phyloP scores from a whole-genome alignment of 2,797 vertebrate genomes.

The Spheniscus humboldti region DNA sequence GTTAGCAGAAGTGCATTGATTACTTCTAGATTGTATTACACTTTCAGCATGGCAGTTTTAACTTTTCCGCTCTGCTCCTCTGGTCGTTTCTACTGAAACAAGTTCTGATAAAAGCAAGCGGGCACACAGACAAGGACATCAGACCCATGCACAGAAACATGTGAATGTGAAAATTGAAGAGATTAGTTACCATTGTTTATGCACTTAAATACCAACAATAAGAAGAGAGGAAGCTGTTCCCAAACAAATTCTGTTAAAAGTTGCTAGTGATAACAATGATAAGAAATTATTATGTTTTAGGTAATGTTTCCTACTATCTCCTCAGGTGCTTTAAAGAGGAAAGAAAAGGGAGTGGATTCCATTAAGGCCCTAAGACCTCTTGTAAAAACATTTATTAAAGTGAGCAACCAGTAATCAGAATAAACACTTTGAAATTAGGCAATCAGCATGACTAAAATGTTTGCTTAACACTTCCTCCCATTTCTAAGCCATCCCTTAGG shows the following conservation, averaged over 20 bases:
- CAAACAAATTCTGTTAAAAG: neutral
- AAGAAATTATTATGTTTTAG: neutral
- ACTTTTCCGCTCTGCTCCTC: neutral
- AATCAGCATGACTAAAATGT: neutral
- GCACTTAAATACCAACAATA: neutral
- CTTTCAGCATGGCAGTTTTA: neutral
- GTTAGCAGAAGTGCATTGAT: slow-evolving; percentile 9
- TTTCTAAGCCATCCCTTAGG: neutral
- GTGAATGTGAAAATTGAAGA: neutral
- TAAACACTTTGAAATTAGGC: neutral
- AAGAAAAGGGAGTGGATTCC: neutral
- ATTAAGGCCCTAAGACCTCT: neutral
- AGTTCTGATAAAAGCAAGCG: neutral
- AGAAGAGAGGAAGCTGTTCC: neutral
- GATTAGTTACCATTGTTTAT: neutral
- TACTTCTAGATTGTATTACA: neutral
- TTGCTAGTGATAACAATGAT: neutral
- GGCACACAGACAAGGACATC: neutral
- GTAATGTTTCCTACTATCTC: neutral
- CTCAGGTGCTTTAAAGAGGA: neutral
- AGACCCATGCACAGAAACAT: neutral
- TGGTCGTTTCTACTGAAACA: neutral
- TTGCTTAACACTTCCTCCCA: neutral
- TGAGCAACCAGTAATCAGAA: neutral
- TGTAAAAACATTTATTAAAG: neutral